A percentile compares a stretch with the other conserved stretches of the same genome.
phyloP scores from a whole-genome alignment of 2,113 vertebrate species.

The Tiliqua scincoides region DNA sequence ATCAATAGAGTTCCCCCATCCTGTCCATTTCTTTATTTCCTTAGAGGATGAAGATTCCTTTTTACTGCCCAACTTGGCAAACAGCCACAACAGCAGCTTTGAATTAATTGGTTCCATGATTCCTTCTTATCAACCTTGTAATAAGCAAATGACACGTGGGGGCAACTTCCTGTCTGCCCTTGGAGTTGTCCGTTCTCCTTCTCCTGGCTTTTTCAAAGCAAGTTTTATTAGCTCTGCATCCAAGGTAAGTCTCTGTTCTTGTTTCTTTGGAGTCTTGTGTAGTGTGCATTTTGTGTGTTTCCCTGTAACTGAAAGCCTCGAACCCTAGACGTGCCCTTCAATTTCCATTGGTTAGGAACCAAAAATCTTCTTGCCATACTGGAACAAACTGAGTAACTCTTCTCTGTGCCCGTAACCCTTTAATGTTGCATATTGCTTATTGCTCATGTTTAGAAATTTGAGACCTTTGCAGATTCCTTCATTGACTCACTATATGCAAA shows the following conservation, averaged over 20 bases:
- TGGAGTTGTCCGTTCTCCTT: constrained; percentile 88
- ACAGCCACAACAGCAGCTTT: constrained; percentile 97
- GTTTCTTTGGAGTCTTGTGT: neutral
- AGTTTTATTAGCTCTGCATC: constrained; percentile 93
- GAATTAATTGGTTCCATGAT: constrained; percentile 94
- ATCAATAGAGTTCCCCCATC: neutral
- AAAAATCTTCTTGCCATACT: too few relatives aligned
- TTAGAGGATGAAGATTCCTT: constrained; percentile 92
- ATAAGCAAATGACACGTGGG: constrained; percentile 78
- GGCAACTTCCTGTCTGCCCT: constrained; percentile 62
- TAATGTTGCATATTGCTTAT: neutral
- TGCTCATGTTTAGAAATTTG: neutral
- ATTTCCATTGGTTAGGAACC: too few relatives aligned
- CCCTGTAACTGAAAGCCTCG: too few relatives aligned
- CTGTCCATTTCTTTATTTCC: constrained; percentile 19
- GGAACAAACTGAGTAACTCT: neutral
- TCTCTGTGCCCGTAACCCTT: neutral
- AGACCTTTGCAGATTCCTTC: neutral
- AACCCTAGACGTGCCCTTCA: neutral
- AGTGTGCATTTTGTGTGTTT: neutral
- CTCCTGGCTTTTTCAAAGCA: constrained; percentile 89
- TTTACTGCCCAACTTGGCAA: constrained; percentile 79
- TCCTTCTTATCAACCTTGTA: constrained; percentile 93
- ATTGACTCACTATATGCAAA: neutral
- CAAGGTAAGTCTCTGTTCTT: constrained; percentile 79